These are phyloP conservation scores for Cirrhinus molitorella DNA, from an alignment of 2,797 vertebrate species.

Conservation along the genomic window DNA sequence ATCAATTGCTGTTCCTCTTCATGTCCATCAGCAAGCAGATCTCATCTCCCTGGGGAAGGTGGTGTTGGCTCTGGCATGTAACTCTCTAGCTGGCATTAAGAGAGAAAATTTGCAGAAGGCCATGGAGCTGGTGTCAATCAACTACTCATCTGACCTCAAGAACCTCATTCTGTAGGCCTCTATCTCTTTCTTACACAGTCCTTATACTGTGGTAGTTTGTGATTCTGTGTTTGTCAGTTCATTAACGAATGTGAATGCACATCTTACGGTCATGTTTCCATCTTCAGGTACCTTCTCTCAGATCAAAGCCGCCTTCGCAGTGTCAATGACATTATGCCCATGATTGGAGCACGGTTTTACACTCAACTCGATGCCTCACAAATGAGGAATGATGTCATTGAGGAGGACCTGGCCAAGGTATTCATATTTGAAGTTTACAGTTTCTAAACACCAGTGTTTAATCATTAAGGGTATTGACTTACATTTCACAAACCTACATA, in stretches of 20 bases:
- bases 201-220: not conserved
- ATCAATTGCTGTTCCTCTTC: not conserved
- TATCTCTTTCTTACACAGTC: not conserved
- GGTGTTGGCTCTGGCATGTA: constrained; percentile 97
- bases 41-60: constrained; percentile 98
- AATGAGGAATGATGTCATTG: constrained; percentile 99
- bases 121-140: constrained; percentile 99
- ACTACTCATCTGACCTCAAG: constrained; percentile 99
- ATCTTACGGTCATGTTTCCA: not conserved
- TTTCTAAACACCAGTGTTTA: not conserved
- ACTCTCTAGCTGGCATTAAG: constrained; percentile 98
- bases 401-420: constrained; percentile 99
- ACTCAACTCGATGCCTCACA: constrained; percentile 98
- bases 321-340: constrained; percentile 99
- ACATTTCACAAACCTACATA: not conserved
- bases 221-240: not conserved
- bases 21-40: constrained; percentile 91
- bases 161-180: constrained; percentile 97
- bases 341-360: constrained; percentile 99
- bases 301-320: constrained; percentile 97
- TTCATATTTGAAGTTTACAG: not conserved
- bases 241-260: no score
- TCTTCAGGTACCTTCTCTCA: constrained; percentile 91
- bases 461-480: not conserved
- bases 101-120: constrained; percentile 99